Percentiles rank a stretch among this genome's conserved stretches.
These are phyloP conservation scores for Latrodectus elegans DNA, from an alignment of 2,888 invertebrate genomes.

Conservation along the genomic window DNA sequence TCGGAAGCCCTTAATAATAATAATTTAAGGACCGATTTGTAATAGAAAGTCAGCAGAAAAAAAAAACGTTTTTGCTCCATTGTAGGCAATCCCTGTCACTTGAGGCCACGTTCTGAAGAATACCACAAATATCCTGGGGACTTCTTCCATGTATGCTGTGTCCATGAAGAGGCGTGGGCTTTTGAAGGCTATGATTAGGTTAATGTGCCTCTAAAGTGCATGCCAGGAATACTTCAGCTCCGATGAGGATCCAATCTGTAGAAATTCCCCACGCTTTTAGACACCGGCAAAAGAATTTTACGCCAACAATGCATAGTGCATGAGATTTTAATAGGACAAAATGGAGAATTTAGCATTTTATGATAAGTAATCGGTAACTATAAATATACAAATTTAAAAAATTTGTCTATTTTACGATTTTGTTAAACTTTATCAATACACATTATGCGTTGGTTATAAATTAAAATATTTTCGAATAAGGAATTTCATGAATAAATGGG, in stretches of 20 bases:
- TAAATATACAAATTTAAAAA: too few relatives aligned
- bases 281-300: too few relatives aligned
- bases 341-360: too few relatives aligned
- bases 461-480: too few relatives aligned
- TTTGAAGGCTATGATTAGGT: background rate
- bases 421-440: too few relatives aligned
- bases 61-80: conserved; percentile 30
- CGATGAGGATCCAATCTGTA: background rate
- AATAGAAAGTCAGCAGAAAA: conserved; percentile 43
- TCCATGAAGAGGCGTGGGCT: background rate
- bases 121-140: conserved; percentile 6
- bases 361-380: too few relatives aligned
- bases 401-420: too few relatives aligned
- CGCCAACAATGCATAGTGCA: too few relatives aligned
- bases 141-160: background rate
- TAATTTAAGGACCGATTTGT: conserved; percentile 63
- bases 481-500: too few relatives aligned
- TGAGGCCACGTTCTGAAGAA: background rate
- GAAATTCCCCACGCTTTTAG: too few relatives aligned
- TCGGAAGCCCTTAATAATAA: conserved; percentile 68
- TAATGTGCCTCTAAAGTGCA: background rate
- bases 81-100: conserved; percentile 8
- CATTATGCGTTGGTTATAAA: too few relatives aligned
- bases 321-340: too few relatives aligned
- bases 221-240: background rate